Evolutionary conservation across 1,140 invertebrate species (phyloP), one percentile per base, ranked within the genome.

Genomic region (Hycleus cichorii): DNA sequence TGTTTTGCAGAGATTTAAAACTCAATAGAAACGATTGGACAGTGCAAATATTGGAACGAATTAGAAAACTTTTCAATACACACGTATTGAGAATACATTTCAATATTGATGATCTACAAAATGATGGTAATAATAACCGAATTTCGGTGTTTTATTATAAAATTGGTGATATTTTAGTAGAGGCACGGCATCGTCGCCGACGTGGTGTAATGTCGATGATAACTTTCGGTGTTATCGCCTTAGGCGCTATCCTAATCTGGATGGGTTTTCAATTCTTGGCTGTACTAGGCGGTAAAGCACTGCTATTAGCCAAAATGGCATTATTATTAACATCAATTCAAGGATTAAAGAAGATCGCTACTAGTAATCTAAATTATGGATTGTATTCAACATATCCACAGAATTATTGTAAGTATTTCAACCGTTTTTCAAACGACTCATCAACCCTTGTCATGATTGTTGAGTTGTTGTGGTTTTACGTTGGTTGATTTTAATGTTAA

Each of bases 201-300:
- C 43, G 64, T 27, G 63, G 62, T 39, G 60, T 59, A 75, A 78
- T 88, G 68, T 81, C 83, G 3, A 78, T 88, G 64, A 80, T 89
- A 78, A 83, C 88, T 78, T 87, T 87, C 68, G 86, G 85, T 1
- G 71, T 88, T 0, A 74, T 88, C 1, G 78, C 86, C 9, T 81
- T 88, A 66, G 84, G 84, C 1, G 81, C 85, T 63, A 81, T 89
- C 1, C 66, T 88, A 0, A 77, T 88, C 7, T 86, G 87, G 1
- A 83, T 90, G 82, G 86, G 86, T 32, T 89, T 89, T 58, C 86
- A 89, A 65, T 87, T 88, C 67, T 74, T 90, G 0, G 85, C 87
- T 0, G 84, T 89, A 0, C 74, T 90, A 0, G 87, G 86, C 8
- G 87, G 87, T 25, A 90, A 90, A 74, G 86, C 87, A 0, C 65